phyloP scores from a whole-genome alignment of 2,888 invertebrate species.

The Cantharis flavilabris region DNA sequence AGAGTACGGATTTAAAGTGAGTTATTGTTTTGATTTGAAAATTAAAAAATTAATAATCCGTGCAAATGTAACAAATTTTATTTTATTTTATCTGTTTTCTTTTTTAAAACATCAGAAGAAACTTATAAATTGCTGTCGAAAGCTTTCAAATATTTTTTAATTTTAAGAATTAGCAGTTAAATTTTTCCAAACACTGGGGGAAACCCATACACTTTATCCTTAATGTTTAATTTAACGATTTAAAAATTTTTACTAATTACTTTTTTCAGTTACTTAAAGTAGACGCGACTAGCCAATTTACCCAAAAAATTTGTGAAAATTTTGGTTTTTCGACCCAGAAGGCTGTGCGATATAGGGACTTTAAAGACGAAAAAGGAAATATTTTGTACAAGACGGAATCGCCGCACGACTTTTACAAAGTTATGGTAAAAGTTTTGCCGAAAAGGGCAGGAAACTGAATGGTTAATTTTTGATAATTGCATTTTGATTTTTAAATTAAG shows the following conservation, averaged over 20 bases:
- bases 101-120: too few species aligned
- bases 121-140: too few species aligned
- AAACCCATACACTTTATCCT: too few species aligned
- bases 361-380: slow-evolving; percentile 64
- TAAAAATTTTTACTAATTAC: neutral
- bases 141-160: too few species aligned
- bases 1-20: slow-evolving; percentile 71
- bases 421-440: slow-evolving; percentile 40
- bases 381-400: slow-evolving; percentile 66
- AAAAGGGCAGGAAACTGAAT: neutral
- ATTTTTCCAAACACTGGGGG: too few species aligned
- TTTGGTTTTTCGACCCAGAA: slow-evolving; percentile 68
- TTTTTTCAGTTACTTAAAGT: slow-evolving; percentile 72
- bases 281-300: slow-evolving; percentile 80
- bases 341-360: slow-evolving; percentile 72
- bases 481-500: neutral
- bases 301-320: slow-evolving; percentile 74
- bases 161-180: too few species aligned
- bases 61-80: neutral
- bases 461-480: neutral
- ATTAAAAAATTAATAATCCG: neutral
- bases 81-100: too few species aligned
- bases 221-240: too few species aligned
- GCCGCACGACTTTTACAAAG: slow-evolving; percentile 68
- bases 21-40: neutral